phyloP scores from a whole-genome alignment of 2,888 invertebrate genomes.

The Plebejus anna region DNA sequence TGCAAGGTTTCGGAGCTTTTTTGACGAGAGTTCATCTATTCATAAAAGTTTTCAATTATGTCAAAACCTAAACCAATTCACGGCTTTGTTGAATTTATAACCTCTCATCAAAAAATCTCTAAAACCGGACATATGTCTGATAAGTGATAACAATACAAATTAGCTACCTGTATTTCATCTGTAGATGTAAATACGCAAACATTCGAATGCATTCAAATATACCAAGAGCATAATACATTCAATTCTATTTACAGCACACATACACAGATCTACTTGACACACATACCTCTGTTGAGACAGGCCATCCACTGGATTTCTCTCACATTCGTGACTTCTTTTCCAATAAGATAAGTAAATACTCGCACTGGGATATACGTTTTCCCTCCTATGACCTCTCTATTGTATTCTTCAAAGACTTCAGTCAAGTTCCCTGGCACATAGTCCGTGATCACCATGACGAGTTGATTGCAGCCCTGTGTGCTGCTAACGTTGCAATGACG shows the following conservation, averaged over 20 bases:
- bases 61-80: no score
- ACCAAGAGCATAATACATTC: background rate
- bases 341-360: conserved; percentile 97
- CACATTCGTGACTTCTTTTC: conserved; percentile 94
- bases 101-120: no score
- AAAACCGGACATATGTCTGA: no score
- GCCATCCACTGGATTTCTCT: conserved; percentile 96
- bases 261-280: background rate
- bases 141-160: background rate
- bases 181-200: background rate
- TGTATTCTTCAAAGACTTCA: conserved; percentile 90
- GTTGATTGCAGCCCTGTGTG: conserved; percentile 90
- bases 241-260: background rate
- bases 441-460: conserved; percentile 98
- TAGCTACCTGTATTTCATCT: background rate
- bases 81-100: no score
- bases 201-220: background rate
- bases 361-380: conserved; percentile 88
- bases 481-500: conserved; percentile 58
- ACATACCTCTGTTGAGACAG: conserved; percentile 92
- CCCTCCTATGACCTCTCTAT: conserved; percentile 82
- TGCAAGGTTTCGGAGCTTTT: no score
- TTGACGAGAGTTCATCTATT: no score
- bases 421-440: conserved; percentile 94
- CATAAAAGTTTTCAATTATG: no score